Percentiles rank a stretch among this genome's conserved stretches.
phyloP scores from a whole-genome alignment of 2,888 invertebrate species.

The Meiosimyza decipiens region DNA sequence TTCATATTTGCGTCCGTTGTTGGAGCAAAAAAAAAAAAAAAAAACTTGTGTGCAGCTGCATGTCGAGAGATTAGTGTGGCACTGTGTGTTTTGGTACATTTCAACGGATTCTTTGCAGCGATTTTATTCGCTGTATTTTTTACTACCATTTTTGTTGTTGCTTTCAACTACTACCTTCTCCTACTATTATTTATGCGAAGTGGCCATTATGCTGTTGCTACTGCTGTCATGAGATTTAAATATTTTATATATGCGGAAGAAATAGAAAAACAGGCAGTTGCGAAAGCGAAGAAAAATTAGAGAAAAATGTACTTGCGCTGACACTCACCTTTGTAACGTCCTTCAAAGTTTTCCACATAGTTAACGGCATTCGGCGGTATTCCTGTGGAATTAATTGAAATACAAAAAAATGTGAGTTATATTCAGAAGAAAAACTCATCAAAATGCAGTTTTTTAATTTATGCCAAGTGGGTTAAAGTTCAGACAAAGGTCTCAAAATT shows the following conservation, averaged over 20 bases:
- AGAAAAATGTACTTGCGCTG: constrained; percentile 37
- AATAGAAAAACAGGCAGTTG: background rate
- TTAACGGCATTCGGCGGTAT: constrained; percentile 66
- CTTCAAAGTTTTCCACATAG: constrained; percentile 64
- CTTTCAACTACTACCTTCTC: background rate
- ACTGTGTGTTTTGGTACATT: constrained; percentile 28
- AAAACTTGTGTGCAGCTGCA: constrained; percentile 26
- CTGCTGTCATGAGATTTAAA: constrained; percentile 31
- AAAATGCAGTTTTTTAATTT: constrained; percentile 41
- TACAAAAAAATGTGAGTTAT: constrained; percentile 15
- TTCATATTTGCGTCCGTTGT: constrained; percentile 29
- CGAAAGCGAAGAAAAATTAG: background rate
- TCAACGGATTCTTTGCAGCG: background rate
- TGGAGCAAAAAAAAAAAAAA: constrained; percentile 7
- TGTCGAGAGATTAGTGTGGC: constrained; percentile 20
- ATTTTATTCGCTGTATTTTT: constrained; percentile 37
- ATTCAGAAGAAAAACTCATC: constrained; percentile 35
- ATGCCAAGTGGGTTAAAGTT: constrained; percentile 21
- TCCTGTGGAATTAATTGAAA: constrained; percentile 53
- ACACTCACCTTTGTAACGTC: constrained; percentile 64
- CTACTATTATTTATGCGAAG: constrained; percentile 55
- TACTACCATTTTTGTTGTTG: background rate
- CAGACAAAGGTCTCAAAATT: background rate
- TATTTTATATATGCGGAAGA: constrained; percentile 1
- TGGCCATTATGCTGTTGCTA: constrained; percentile 51